Base-by-base conservation (phyloP, 2,113 vertebrate species). In the Nesoenas mayeri region DNA sequence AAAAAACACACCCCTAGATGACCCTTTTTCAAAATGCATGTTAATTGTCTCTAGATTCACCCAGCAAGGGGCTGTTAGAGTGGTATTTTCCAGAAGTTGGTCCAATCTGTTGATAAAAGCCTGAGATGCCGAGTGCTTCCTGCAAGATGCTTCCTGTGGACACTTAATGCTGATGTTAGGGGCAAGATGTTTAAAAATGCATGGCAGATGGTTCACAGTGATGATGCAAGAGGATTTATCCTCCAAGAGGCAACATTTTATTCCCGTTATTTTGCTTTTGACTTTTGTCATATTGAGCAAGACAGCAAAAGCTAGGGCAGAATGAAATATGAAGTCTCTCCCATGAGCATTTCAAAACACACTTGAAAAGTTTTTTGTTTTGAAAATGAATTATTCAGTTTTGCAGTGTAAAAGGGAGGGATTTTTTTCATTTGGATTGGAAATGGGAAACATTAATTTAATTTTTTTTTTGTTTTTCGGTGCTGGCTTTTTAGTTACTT, bases 311-410 rank as follows among this genome's bases (percentile, higher is more conserved):
- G 75, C 70, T 84, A 48, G 58, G 61, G 32, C 70, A 90, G 61
- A 91, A 90, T 81, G 70, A 90, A 90, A 79, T 73, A 67, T 4
- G 44, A 50, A 58, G 67, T 53, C 61, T 91, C 90, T 79, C 48
- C 40, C 19, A 34, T 0, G 3, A 84, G 83, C 13, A 15, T 75
- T 94, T 96, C 73, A 81, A 69, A 93, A 72, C 20, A 58, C 15
- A 22, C 18, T 93, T 84, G 61, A 92, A 48, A 77, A 78, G 11
- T 15, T 56, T 84, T 84, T 95, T 92, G 65, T 79, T 95, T 84
- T 42, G 32, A 81, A 93, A 95, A 95, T 64, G 2, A 92, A 71
- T 95, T 91, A 84, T 71, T 96, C 48, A 67, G 56, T 54, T 92
- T 89, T 81, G 19, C 38, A 51, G 2, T 75, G 26, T 42, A 48